Evolutionary conservation across 2,113 vertebrate species (phyloP).

Genomic region (Neodontobutis hainanensis): DNA sequence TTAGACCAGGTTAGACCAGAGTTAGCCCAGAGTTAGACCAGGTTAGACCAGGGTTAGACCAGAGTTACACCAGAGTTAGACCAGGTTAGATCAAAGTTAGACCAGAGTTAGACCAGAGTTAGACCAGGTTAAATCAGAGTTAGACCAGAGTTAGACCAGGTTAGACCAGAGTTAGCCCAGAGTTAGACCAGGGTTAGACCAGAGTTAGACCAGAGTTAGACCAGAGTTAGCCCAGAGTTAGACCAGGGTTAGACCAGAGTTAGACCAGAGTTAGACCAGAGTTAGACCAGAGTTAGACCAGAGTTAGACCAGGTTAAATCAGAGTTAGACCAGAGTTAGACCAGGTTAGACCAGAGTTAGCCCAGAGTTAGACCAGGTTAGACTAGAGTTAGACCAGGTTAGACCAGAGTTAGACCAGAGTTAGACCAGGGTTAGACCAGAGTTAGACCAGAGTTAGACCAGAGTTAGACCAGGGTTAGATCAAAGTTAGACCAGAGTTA

Average conservation of each 20-base stretch:
- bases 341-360: no score
- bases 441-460: not conserved
- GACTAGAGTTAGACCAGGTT: not conserved
- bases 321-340: no score
- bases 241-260: no score
- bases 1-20: not conserved
- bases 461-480: no score
- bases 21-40: not conserved
- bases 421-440: not conserved
- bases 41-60: not conserved
- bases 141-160: not conserved
- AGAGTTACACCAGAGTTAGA: not conserved
- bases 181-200: no score
- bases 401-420: not conserved
- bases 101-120: not conserved
- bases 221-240: no score
- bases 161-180: no score
- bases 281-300: no score
- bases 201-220: no score
- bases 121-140: not conserved
- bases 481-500: no score
- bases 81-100: not conserved
- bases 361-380: not conserved
- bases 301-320: no score
- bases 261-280: no score